Evolutionary conservation across 2,797 vertebrate genomes (phyloP).

Genomic region (Lepidocolaptes lacrymiger): DNA sequence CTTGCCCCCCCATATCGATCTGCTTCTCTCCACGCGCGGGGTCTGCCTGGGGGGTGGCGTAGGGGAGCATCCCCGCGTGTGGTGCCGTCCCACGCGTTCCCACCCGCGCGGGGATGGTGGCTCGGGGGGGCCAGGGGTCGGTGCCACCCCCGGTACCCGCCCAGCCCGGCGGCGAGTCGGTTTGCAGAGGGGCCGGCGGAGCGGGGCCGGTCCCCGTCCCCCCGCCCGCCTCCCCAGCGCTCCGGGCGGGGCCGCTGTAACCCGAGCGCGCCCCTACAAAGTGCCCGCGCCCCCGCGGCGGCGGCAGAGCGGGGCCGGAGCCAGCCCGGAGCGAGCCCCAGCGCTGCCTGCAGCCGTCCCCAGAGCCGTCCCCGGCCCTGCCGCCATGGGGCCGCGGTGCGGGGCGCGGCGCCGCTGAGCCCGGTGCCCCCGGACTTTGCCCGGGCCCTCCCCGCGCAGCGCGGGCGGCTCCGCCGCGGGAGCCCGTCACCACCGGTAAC

Average conservation of each 20-base stretch:
- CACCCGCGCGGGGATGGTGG: neutral
- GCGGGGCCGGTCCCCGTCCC: neutral
- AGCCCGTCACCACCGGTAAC: constrained; percentile 22
- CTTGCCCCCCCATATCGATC: neutral
- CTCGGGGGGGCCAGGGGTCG: neutral
- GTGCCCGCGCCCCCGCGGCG: neutral
- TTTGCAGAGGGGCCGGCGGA: neutral
- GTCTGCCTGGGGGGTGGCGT: neutral
- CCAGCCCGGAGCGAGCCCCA: neutral
- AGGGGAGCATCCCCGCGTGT: neutral
- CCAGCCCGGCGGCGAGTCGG: neutral
- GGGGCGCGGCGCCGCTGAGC: constrained; percentile 2
- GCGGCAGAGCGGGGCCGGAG: neutral
- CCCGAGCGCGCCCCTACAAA: constrained; percentile 43
- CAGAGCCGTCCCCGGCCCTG: neutral
- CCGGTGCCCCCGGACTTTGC: constrained; percentile 21
- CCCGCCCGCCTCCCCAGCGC: neutral
- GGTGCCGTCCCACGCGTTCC: neutral
- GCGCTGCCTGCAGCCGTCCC: neutral
- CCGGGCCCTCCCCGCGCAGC: neutral
- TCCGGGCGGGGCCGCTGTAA: constrained; percentile 41
- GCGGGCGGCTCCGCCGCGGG: neutral
- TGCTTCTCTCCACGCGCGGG: neutral
- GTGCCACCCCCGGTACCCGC: too few relatives aligned
- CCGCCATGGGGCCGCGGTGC: constrained; percentile 20